Evolutionary conservation across 2,888 invertebrate genomes (phyloP), one percentile per base, ranked within the genome.

Genomic region (Aphidius colemani): DNA sequence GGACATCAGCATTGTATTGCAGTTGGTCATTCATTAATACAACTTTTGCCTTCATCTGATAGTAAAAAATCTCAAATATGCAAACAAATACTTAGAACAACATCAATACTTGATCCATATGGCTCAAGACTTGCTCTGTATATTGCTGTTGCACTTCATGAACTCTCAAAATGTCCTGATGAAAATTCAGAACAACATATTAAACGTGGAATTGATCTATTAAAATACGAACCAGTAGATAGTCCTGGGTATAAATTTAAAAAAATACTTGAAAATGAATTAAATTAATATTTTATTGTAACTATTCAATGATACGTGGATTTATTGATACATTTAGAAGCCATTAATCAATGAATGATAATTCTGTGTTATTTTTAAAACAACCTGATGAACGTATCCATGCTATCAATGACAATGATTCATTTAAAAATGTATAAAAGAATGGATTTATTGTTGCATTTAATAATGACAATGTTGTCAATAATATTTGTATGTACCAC

Each of bases 1-100:
- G 89, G 93, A 76, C 95, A 95, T 82, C 95, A 93, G 78, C 92
- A 93, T 72, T 85, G 92, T 69, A 93, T 92, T 74, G 88, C 91
- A 0, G 86, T 94, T 7, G 91, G 92, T 72, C 95, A 95, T 81
- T 91, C 93, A 0, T 82, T 95, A 43, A 85, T 94, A 59, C 95
- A 95, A 77, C 79, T 94, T 55, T 82, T 86, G 57, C 83, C 88
- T 48, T 85, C 86, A 3, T 85, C 86, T 59, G 87, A 89, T 57
- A 84, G 87, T 59, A 79, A 90, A 59, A 85, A 94, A 80, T 83
- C 88, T 3, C 85, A 85, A 67, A 87, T 91, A 82, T 91, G 91
- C 69, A 84, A 86, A 63, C 88, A 90, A 64, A 82, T 92, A 7
- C 83, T 90, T 66, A 81, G 83, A 10, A 86, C 89, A 7, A 90